Conservation (phyloP, 2,113 vertebrate genomes). For the Excalfactoria chinensis region DNA sequence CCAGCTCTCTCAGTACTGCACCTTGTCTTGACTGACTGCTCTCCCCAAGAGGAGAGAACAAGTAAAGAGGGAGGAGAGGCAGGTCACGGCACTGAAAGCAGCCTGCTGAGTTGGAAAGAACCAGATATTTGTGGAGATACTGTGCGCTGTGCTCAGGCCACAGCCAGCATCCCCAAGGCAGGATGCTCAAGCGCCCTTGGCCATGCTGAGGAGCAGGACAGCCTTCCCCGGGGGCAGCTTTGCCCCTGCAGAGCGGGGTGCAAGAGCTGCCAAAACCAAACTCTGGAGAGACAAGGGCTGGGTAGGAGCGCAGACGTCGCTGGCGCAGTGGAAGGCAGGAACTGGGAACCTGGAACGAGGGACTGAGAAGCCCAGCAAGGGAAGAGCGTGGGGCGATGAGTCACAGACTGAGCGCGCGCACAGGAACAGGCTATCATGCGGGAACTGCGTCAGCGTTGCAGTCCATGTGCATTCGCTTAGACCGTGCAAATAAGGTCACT, state of each 20-base stretch:
- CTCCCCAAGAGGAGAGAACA: not conserved
- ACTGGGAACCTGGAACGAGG: conserved; percentile 51
- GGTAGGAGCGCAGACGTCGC: not conserved
- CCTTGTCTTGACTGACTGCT: not conserved
- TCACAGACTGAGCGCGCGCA: conserved; percentile 15
- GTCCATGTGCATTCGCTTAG: conserved; percentile 63
- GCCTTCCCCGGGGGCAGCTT: not conserved
- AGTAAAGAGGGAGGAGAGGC: not conserved
- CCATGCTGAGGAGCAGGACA: not conserved
- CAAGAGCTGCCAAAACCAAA: not conserved
- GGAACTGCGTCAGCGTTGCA: not conserved
- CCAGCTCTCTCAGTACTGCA: not conserved
- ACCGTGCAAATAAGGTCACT: conserved; percentile 32
- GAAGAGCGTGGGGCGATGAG: conserved; percentile 45
- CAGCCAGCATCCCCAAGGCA: not conserved
- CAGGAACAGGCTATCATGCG: not conserved
- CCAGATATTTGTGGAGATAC: not conserved
- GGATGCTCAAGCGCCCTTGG: not conserved
- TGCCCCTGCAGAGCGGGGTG: not conserved
- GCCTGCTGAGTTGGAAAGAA: not conserved
- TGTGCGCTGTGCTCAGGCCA: not conserved
- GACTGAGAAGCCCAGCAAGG: conserved; percentile 1
- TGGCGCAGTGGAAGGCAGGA: conserved; percentile 14
- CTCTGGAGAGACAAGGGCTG: not conserved
- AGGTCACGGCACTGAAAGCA: not conserved